These are phyloP conservation scores for Porphyrio hochstetteri DNA, from an alignment of 2,113 vertebrate genomes.

Conservation along the genomic window DNA sequence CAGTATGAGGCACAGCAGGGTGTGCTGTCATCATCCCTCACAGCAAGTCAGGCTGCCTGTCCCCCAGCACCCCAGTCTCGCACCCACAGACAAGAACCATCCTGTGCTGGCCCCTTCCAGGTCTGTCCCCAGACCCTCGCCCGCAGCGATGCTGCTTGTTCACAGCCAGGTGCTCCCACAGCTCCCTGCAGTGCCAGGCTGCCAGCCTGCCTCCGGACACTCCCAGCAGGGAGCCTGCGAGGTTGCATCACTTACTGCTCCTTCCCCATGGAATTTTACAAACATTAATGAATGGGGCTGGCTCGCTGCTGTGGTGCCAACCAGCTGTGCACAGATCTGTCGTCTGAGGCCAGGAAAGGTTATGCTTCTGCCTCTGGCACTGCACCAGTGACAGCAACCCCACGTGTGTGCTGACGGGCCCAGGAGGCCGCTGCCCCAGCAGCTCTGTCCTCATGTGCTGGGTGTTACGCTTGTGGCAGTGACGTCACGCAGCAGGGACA, in stretches of 20 bases:
- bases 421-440: background rate
- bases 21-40: background rate
- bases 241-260: background rate
- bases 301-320: background rate
- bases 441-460: background rate
- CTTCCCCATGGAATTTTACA: background rate
- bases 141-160: too few relatives aligned
- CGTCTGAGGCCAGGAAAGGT: background rate
- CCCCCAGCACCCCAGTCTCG: background rate
- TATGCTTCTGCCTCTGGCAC: background rate
- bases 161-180: background rate
- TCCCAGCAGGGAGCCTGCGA: background rate
- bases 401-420: background rate
- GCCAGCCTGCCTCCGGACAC: background rate
- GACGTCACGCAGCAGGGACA: background rate
- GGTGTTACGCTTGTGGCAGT: background rate
- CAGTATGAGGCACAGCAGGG: background rate
- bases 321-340: background rate
- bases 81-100: accelerated
- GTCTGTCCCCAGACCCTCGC: background rate
- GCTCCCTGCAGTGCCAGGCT: background rate
- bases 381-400: background rate
- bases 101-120: background rate
- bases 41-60: background rate
- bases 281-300: background rate